Evolutionary conservation across 2,797 vertebrate genomes (phyloP), one percentile per base, ranked within the genome.

Genomic region (Enteromius viviparus): DNA sequence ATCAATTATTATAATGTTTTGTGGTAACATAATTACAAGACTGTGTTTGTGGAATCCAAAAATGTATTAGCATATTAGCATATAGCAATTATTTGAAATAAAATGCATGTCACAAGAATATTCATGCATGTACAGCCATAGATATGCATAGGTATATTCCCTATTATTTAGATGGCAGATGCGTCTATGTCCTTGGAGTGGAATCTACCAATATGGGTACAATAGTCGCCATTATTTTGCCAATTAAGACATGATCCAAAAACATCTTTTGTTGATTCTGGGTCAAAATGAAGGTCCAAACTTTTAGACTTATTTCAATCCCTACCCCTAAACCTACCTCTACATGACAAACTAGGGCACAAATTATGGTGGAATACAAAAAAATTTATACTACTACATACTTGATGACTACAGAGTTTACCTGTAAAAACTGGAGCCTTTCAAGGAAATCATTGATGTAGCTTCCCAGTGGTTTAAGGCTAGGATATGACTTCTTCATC

Each of bases 401-500:
- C 32, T 75, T 76, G 6, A 72, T 66, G 32, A n/a, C 64, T 66
- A 74, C 78, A 15, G 15, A 55, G 11, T 45, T 86, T 40, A 97
- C 96, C 95, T 97, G 94, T 68, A 98, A 90, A 93, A 97, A 97
- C 68, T 88, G 91, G 8, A 98, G 92, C 76, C 97, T 92, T 17
- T 93, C 87, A 60, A 98, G 91, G 87, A 97, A 97, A 91, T 97
- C 96, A 1, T 85, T 95, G 86, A 97, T 88, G 2, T 97, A 97
- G 90, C 96, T 95, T 79, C 97, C 96, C 42, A 97, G 94, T 0
- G 96, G 94, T 89, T 97, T 98, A 78, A 97, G 96, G 90, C 96
- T 97, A 65, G 96, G 96, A 87, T 96, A 97, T 1, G 96, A 97
- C 89, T 95, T 97, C 29, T 91, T 95, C 95, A 97, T 97, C 96